These are phyloP conservation scores for Thecocarcelia acutangulata DNA, from an alignment of 2,888 invertebrate species.

Conservation along the genomic window DNA sequence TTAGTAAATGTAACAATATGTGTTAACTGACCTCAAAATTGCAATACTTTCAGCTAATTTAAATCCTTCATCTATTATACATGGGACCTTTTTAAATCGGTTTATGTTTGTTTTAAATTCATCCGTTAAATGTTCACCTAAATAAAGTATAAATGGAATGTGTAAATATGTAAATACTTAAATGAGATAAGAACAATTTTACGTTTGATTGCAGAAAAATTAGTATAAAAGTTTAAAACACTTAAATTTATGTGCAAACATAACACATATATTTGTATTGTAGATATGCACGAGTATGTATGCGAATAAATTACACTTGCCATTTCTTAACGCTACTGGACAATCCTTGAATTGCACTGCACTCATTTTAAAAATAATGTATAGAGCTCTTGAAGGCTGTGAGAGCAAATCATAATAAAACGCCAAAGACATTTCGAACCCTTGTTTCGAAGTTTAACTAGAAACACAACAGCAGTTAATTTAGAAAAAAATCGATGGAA, in stretches of 20 bases:
- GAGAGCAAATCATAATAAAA: slow-evolving; percentile 89
- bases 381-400: slow-evolving; percentile 88
- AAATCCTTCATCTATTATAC: slow-evolving; percentile 87
- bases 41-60: slow-evolving; percentile 86
- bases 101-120: slow-evolving; percentile 83
- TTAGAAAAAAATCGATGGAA: too few relatives aligned
- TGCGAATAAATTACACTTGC: slow-evolving; percentile 77
- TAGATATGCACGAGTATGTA: not conserved
- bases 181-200: slow-evolving; percentile 22
- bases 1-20: too few relatives aligned
- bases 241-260: too few relatives aligned
- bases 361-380: slow-evolving; percentile 85
- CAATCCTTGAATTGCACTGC: slow-evolving; percentile 85
- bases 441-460: slow-evolving; percentile 7
- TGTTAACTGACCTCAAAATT: slow-evolving; percentile 84
- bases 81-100: slow-evolving; percentile 86
- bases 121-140: slow-evolving; percentile 84
- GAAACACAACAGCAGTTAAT: too few relatives aligned
- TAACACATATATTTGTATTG: too few relatives aligned
- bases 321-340: slow-evolving; percentile 85
- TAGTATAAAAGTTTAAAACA: too few relatives aligned
- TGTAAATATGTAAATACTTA: too few relatives aligned
- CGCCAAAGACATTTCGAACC: slow-evolving; percentile 81
- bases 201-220: too few relatives aligned
- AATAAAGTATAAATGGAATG: too few relatives aligned